Conservation (phyloP, 2,888 invertebrate genomes). For the Lasioglossum figueresi region DNA sequence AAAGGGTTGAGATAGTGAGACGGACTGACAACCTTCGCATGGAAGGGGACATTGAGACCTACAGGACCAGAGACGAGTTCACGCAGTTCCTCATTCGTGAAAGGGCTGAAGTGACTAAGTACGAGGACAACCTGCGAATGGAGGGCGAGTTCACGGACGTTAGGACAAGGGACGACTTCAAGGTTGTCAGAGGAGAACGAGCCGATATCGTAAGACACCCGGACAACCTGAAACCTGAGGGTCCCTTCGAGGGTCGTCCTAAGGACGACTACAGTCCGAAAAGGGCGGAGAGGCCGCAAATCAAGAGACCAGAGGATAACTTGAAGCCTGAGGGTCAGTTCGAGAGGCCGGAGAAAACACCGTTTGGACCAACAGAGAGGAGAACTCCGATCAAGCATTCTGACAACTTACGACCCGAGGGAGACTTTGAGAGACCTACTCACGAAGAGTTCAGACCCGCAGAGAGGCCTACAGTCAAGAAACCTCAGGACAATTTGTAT, state of each 20-base stretch:
- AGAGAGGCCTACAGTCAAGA: constrained; percentile 76
- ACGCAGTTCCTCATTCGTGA: constrained; percentile 85
- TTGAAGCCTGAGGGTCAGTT: constrained; percentile 85
- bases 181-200: constrained; percentile 84
- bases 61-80: constrained; percentile 86
- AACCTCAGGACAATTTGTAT: constrained; percentile 86
- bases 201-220: constrained; percentile 75
- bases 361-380: constrained; percentile 84
- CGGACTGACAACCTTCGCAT: constrained; percentile 83
- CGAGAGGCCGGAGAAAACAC: constrained; percentile 64
- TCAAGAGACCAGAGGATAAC: constrained; percentile 82
- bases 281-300: constrained; percentile 76
- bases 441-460: constrained; percentile 22
- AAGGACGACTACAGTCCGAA: constrained; percentile 83
- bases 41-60: constrained; percentile 84
- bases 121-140: constrained; percentile 88
- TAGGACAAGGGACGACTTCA: constrained; percentile 86
- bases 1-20: constrained; percentile 86
- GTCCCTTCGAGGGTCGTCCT: constrained; percentile 82
- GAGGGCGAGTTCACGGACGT: constrained; percentile 86
- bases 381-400: constrained; percentile 85
- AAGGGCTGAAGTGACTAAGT: constrained; percentile 86
- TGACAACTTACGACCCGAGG: constrained; percentile 83
- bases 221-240: constrained; percentile 79
- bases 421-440: constrained; percentile 63